A percentile compares a stretch with the other conserved stretches of the same genome.
phyloP scores from a whole-genome alignment of 2,888 invertebrate species.

The Aleiodes alternator region DNA sequence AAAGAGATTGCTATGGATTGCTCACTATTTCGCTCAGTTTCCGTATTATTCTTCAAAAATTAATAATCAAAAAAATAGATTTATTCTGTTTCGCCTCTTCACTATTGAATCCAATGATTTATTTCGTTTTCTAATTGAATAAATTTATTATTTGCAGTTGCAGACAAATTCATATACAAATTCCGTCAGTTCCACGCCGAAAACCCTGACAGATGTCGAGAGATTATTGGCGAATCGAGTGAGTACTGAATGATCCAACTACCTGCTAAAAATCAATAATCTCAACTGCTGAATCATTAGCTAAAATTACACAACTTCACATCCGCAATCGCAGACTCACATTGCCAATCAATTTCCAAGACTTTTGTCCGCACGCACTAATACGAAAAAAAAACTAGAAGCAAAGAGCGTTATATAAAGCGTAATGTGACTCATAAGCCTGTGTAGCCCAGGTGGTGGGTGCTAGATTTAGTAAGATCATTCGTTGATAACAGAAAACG shows the following conservation, averaged over 20 bases:
- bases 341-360: slow-evolving; percentile 50
- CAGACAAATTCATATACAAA: slow-evolving; percentile 57
- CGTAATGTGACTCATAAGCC: not conserved
- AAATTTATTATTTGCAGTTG: slow-evolving; percentile 60
- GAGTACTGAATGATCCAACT: slow-evolving; percentile 40
- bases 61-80: no score
- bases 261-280: no score
- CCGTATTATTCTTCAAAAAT: no score
- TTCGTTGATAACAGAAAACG: slow-evolving; percentile 42
- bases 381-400: slow-evolving; percentile 3
- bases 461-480: slow-evolving; percentile 8
- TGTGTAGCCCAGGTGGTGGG: slow-evolving; percentile 9
- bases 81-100: no score
- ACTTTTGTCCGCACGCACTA: slow-evolving; percentile 32
- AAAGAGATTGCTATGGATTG: no score
- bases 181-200: slow-evolving; percentile 60
- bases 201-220: slow-evolving; percentile 70
- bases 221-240: slow-evolving; percentile 71
- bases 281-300: no score
- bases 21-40: no score
- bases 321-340: slow-evolving; percentile 43
- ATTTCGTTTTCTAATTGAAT: slow-evolving; percentile 2
- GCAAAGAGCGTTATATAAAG: slow-evolving; percentile 2
- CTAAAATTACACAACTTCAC: slow-evolving; percentile 30
- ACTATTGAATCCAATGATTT: no score